Evolutionary conservation across 2,797 vertebrate genomes (phyloP).

Genomic region (Agapornis canus): DNA sequence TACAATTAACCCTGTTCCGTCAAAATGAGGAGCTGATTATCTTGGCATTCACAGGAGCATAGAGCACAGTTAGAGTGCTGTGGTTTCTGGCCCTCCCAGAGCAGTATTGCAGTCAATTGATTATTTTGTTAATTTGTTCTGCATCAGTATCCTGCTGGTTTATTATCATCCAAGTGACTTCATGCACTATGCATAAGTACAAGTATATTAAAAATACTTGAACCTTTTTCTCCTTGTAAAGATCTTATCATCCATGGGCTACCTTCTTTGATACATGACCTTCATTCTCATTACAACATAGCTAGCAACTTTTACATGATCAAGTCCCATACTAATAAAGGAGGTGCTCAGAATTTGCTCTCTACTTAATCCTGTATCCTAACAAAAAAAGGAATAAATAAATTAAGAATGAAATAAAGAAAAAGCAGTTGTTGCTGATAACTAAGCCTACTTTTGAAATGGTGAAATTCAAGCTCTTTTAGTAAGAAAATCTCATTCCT

Average conservation of each 20-base stretch:
- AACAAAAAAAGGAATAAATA: background rate
- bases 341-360: background rate
- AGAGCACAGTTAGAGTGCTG: background rate
- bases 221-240: constrained; percentile 38
- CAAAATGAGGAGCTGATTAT: constrained; percentile 43
- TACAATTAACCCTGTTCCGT: constrained; percentile 49
- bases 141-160: constrained; percentile 55
- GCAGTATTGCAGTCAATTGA: constrained; percentile 37
- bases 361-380: background rate
- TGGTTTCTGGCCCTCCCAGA: constrained; percentile 12
- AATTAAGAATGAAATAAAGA: background rate
- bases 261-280: background rate
- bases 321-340: background rate
- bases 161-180: constrained; percentile 54
- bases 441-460: background rate
- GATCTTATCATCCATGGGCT: constrained; percentile 7
- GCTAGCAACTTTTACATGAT: background rate
- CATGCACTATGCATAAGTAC: constrained; percentile 27
- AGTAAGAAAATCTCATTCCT: background rate
- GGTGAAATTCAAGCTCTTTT: background rate
- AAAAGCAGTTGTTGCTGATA: background rate
- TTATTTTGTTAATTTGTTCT: constrained; percentile 74
- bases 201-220: constrained; percentile 65
- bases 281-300: background rate
- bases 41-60: constrained; percentile 34